Conservation (phyloP, 2,113 vertebrate species). For the Rhinichthys klamathensis region DNA sequence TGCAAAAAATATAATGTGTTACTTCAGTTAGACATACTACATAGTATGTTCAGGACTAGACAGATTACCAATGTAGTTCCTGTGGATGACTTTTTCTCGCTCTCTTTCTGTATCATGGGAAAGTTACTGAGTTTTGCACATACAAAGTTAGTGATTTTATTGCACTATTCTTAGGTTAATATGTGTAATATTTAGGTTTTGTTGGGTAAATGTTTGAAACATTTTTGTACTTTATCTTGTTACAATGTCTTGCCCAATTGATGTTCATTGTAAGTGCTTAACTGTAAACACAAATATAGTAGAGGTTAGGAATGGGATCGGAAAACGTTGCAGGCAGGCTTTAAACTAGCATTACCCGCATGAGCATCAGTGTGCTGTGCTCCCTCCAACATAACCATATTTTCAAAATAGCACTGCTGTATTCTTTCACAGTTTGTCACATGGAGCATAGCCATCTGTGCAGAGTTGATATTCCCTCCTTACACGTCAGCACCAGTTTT, state of each 20-base stretch:
- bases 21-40: background rate
- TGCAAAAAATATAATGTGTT: background rate
- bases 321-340: background rate
- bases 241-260: too few relatives aligned
- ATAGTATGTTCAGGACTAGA: background rate
- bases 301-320: background rate
- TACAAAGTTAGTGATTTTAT: background rate
- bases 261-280: too few relatives aligned
- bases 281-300: background rate
- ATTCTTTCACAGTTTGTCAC: conserved; percentile 9
- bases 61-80: background rate
- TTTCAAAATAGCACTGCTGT: conserved; percentile 5
- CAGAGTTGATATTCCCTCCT: conserved; percentile 15
- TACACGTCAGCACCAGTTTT: conserved; percentile 28
- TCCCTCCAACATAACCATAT: background rate
- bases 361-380: background rate
- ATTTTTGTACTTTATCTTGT: too few relatives aligned
- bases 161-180: background rate
- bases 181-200: background rate
- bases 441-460: conserved; percentile 18
- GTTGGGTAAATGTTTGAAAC: background rate
- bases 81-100: background rate
- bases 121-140: background rate
- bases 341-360: background rate
- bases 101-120: background rate